Percentiles rank a stretch among this genome's conserved stretches.
Evolutionary conservation across 1,140 invertebrate genomes (phyloP).

Genomic region (Tribolium castaneum): DNA sequence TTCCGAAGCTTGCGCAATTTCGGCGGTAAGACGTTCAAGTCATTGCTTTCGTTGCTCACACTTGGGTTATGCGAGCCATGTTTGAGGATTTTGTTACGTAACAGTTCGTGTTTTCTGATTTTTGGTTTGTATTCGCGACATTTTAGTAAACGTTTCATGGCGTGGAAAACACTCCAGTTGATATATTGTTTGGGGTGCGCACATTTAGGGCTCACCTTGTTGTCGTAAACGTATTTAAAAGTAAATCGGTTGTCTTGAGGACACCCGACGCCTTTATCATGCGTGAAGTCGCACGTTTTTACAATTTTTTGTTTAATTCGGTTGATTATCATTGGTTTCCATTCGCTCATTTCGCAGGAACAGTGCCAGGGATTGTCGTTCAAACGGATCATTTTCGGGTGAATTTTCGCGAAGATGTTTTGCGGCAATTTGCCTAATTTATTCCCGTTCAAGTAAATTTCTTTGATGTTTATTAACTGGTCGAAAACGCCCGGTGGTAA

Average conservation of each 20-base stretch:
- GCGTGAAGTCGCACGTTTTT: slow-evolving; percentile 61
- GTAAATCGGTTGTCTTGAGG: slow-evolving; percentile 53
- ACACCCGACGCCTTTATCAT: slow-evolving; percentile 64
- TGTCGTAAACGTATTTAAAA: slow-evolving; percentile 68
- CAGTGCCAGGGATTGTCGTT: slow-evolving; percentile 79
- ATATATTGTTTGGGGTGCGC: slow-evolving; percentile 68
- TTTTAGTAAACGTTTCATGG: slow-evolving; percentile 63
- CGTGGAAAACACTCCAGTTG: slow-evolving; percentile 73
- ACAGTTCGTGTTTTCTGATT: slow-evolving; percentile 51
- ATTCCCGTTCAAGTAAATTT: slow-evolving; percentile 73
- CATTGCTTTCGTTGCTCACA: slow-evolving; percentile 42
- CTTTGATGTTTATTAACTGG: slow-evolving; percentile 69
- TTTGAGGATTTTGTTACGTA: neutral
- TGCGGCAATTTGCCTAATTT: slow-evolving; percentile 68
- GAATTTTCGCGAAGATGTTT: slow-evolving; percentile 69
- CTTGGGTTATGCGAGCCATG: neutral
- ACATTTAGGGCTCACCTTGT: slow-evolving; percentile 73
- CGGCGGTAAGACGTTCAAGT: slow-evolving; percentile 11
- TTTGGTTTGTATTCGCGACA: slow-evolving; percentile 61
- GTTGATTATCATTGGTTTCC: slow-evolving; percentile 70
- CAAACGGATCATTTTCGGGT: slow-evolving; percentile 68
- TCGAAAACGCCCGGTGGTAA: slow-evolving; percentile 74
- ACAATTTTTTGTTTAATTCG: slow-evolving; percentile 64
- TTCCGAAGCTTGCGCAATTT: neutral
- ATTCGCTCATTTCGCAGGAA: slow-evolving; percentile 72